These are phyloP conservation scores for Dorcus hopei DNA, from an alignment of 2,888 invertebrate species.

Conservation along the genomic window DNA sequence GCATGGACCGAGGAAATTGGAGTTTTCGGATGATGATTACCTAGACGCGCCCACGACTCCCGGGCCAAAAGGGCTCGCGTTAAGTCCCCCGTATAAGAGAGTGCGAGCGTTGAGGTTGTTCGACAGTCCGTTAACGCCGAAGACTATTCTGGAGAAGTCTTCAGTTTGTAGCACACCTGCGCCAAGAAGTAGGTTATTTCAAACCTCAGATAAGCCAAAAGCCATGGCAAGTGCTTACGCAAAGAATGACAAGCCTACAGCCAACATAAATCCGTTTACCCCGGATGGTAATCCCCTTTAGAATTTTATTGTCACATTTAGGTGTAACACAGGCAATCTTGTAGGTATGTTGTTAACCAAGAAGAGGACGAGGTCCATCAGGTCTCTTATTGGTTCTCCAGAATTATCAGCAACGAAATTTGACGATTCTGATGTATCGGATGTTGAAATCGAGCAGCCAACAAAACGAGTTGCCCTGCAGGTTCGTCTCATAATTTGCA, in stretches of 20 bases:
- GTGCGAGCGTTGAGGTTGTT: slow-evolving; percentile 66
- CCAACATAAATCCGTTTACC: slow-evolving; percentile 85
- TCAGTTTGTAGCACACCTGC: slow-evolving; percentile 60
- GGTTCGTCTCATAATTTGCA: slow-evolving; percentile 22
- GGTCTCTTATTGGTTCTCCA: slow-evolving; percentile 48
- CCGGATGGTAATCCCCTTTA: slow-evolving; percentile 60
- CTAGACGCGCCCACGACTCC: slow-evolving; percentile 8
- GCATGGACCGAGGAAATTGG: slow-evolving; percentile 60
- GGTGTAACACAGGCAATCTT: slow-evolving; percentile 14
- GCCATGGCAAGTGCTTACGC: slow-evolving; percentile 46
- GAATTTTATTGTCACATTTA: background rate
- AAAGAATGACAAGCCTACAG: slow-evolving; percentile 55
- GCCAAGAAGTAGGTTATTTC: slow-evolving; percentile 55
- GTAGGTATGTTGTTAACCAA: slow-evolving; percentile 64
- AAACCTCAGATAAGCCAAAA: slow-evolving; percentile 49
- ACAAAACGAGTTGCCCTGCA: slow-evolving; percentile 68
- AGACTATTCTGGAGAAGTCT: slow-evolving; percentile 72
- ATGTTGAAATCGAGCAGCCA: slow-evolving; percentile 65
- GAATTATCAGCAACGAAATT: slow-evolving; percentile 34
- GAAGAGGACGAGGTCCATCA: slow-evolving; percentile 65
- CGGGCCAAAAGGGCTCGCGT: slow-evolving; percentile 41
- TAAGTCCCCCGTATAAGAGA: slow-evolving; percentile 60
- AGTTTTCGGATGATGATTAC: slow-evolving; percentile 53
- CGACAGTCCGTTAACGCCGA: slow-evolving; percentile 83
- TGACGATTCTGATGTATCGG: slow-evolving; percentile 46